phyloP scores from a whole-genome alignment of 2,888 invertebrate genomes.

The Dynastes maya region DNA sequence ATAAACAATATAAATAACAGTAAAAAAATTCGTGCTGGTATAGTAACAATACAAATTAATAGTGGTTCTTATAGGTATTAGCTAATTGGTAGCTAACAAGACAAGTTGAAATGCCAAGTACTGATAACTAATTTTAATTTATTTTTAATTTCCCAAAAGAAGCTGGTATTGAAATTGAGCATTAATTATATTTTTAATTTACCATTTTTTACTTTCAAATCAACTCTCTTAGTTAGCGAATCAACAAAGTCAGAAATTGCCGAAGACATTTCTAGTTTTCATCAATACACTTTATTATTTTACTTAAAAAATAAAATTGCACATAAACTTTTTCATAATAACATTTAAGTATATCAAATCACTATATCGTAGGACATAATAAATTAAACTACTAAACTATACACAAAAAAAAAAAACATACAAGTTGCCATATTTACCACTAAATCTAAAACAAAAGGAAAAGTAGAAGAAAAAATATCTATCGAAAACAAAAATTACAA shows the following conservation, averaged over 20 bases:
- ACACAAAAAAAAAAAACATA: slow-evolving; percentile 45
- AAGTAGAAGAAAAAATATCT: neutral
- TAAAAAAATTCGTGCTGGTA: slow-evolving; percentile 3
- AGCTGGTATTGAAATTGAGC: too few relatives aligned
- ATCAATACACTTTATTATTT: slow-evolving; percentile 26
- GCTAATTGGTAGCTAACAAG: too few relatives aligned
- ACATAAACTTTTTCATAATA: slow-evolving; percentile 40
- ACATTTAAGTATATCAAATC: slow-evolving; percentile 48
- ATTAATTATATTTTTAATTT: too few relatives aligned
- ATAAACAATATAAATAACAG: neutral
- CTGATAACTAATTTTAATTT: too few relatives aligned
- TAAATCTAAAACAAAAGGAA: slow-evolving; percentile 26
- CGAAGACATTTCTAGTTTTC: slow-evolving; percentile 7
- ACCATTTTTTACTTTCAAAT: too few relatives aligned
- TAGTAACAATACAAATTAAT: neutral
- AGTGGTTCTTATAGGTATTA: too few relatives aligned
- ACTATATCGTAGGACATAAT: slow-evolving; percentile 44
- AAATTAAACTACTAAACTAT: slow-evolving; percentile 46
- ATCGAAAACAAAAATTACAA: slow-evolving; percentile 7
- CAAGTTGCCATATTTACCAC: slow-evolving; percentile 48
- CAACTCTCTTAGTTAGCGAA: slow-evolving; percentile 11
- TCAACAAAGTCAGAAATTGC: slow-evolving; percentile 13
- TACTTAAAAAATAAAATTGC: slow-evolving; percentile 51
- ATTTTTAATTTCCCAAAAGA: too few relatives aligned
- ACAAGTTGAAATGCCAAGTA: too few relatives aligned